Conservation (phyloP, 2,888 invertebrate species). For the Drosophila subsilvestris region DNA sequence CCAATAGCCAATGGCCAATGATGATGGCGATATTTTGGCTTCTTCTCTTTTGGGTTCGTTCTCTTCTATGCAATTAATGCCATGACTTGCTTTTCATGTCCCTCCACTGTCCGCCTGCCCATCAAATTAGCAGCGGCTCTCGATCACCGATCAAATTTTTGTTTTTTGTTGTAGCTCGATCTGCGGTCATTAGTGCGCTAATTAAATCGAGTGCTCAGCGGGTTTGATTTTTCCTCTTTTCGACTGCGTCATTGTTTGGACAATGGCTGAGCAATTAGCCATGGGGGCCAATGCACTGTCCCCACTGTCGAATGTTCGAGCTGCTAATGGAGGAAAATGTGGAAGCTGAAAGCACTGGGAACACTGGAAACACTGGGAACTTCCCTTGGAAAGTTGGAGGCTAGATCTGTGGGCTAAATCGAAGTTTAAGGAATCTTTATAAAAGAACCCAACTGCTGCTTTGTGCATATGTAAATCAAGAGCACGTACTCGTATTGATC, state of each 20-base stretch:
- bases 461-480: too few relatives aligned
- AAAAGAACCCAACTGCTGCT: too few relatives aligned
- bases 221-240: conserved; percentile 29
- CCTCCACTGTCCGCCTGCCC: conserved; percentile 4
- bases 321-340: neutral
- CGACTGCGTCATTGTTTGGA: conserved; percentile 71
- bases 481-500: neutral
- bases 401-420: neutral
- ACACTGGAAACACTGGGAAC: neutral
- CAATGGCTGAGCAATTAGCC: conserved; percentile 73
- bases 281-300: conserved; percentile 41
- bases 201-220: conserved; percentile 66
- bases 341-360: neutral
- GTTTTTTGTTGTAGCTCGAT: conserved; percentile 20
- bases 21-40: conserved; percentile 34
- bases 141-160: conserved; percentile 34
- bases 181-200: conserved; percentile 69
- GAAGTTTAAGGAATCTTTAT: neutral
- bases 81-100: conserved; percentile 56
- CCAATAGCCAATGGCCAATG: conserved; percentile 24
- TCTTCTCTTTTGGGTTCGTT: conserved; percentile 16
- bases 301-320: neutral
- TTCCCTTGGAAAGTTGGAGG: neutral
- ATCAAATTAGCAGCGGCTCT: conserved; percentile 61
- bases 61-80: conserved; percentile 73